Base-by-base conservation (phyloP, 2,113 vertebrate species). In the Megaceryle torquata region DNA sequence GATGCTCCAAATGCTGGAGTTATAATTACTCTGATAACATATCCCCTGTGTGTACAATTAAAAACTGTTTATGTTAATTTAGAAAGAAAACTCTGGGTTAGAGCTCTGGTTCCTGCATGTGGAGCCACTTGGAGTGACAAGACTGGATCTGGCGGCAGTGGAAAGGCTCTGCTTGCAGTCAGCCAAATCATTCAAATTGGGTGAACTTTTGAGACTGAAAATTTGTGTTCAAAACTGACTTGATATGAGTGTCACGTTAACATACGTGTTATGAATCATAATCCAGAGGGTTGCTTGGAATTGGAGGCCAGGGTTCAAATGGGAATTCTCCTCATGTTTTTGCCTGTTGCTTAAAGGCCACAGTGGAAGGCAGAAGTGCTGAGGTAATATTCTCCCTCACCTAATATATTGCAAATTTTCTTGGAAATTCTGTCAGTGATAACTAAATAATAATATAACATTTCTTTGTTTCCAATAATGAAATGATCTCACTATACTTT, bases 271-370 rank as follows among this genome's bases (percentile, higher is more conserved):
- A 74, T 89, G 93, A 76, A 74, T 79, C 54, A 35, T 48, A 69
- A 82, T 85, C 54, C 83, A 79, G 86, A 84, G 60, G 16, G 39
- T 2, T 91, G 63, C 63, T 83, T 53, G 63, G 44, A 89, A 17
- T 56, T 50, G 92, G 93, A 96, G 83, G 75, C 91, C 89, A 91
- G 51, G 86, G 83, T 86, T 96, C 96, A 93, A 77, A 80, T 67
- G 92, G 88, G 88, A 95, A 80, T 95, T 96, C 57, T 91, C 46
- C 25, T 93, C 74, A 15, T 61, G 24, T 39, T 95, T 94, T 69
- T 76, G 22, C 57, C 82, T 24, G 63, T 68, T 65, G 74, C 81
- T 77, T 72, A 61, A 93, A 91, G 76, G 35, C 70, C 63, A 29
- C 57, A 12, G 57, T 88, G 83, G 70, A 90, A 91, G 74, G 88